Evolutionary conservation across 2,888 invertebrate genomes (phyloP), one percentile per base, ranked within the genome.

Genomic region (Cheilosia impressa): DNA sequence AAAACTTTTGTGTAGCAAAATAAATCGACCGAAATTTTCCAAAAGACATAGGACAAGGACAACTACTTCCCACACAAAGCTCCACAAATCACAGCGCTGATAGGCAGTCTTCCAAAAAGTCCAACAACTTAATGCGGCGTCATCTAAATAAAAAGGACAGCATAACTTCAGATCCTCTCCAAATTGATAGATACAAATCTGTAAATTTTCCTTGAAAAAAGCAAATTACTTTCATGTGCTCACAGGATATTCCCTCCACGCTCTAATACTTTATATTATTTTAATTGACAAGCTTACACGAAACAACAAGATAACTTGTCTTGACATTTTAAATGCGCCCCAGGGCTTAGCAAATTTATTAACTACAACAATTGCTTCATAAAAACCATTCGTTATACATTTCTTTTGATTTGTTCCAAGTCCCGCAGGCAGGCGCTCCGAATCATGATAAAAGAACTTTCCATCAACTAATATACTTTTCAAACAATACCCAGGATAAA

Each of bases 391-490:
- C 65, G 15, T 38, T 34, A 52, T 9, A 52, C 24, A 55, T 45
- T 69, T 45, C 43, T 73, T 45, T 31, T 63, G 43, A 73, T 63
- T 73, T 63, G 22, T 53, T 62, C 34, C 43, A 62, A 31, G 45
- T 73, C 62, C 62, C 53, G 15, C 38, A 31, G 72, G 62, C 62
- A 47, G 15, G 15, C 53, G 4, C 34, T 63, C 62, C 62, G 34
- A 63, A 63, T 73, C 24, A 52, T 47, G 71, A 60, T 71, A 71
- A 71, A 71, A 71, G 60, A 73, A 73, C 43, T 43, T 52, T 47
- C 60, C 41, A 62, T 43, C 24, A 19, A 27, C 62, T 62, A 41
- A 62, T 72, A 62, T 62, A 41, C 62, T 60, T 52, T 60, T 52
- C 38, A 9, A 38, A 55, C n/a, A 58, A 41, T 15, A 60, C 19